Conservation (phyloP, 64 coral and sea anemone species). For the Orbicella faveolata region DNA sequence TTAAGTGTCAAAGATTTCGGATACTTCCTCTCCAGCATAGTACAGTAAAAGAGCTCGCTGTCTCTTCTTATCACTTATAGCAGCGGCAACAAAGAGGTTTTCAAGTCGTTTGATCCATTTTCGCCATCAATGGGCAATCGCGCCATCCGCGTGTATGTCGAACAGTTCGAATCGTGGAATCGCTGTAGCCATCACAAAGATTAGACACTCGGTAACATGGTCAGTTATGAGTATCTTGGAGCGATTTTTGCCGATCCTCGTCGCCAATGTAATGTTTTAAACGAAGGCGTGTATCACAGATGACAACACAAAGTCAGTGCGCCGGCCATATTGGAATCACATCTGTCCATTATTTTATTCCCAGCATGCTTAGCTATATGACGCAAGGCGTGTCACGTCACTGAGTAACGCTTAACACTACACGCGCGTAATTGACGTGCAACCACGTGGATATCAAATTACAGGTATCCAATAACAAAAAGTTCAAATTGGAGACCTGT, state of each 20-base stretch:
- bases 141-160: conserved; percentile 27
- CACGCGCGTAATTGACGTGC: too few relatives aligned
- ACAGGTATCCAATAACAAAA: too few relatives aligned
- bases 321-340: background rate
- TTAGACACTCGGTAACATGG: too few relatives aligned
- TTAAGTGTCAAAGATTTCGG: conserved; percentile 34
- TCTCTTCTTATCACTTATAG: conserved; percentile 45
- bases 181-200: background rate
- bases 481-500: too few relatives aligned
- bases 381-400: background rate
- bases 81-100: background rate
- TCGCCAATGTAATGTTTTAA: conserved; percentile 2
- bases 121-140: conserved; percentile 41
- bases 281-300: background rate
- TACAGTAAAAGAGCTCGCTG: conserved; percentile 33
- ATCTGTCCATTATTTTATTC: background rate
- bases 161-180: conserved; percentile 36
- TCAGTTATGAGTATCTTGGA: too few relatives aligned
- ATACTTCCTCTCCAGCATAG: too few relatives aligned
- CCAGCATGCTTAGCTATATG: background rate
- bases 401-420: too few relatives aligned
- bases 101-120: conserved; percentile 40
- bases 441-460: too few relatives aligned
- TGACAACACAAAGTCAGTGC: background rate
- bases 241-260: too few relatives aligned